Evolutionary conservation across 2,888 invertebrate species (phyloP), one percentile per base, ranked within the genome.

Genomic region (Agrotis clavis): DNA sequence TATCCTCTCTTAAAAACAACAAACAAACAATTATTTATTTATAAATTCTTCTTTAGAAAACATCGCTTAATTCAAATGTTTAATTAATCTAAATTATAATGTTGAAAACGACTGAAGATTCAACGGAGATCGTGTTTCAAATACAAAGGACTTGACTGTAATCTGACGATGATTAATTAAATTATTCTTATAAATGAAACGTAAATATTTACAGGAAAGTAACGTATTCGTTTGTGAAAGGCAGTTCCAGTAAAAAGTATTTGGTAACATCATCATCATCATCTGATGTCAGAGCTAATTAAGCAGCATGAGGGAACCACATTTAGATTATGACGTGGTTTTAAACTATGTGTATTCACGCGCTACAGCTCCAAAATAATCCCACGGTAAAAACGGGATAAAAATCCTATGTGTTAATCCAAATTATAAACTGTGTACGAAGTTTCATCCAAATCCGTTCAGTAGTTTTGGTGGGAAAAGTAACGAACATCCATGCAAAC

Each of bases 51-150:
- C 14, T 14, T 4, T 41, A 21, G n/a, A 54, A 76, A 76, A 75
- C 67, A 81, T 50, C 9, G 16, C 35, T 60, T 54, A 45, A 60
- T 35, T 81, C 30, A 75, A 73, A 81, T 66, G 59, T 71, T 78
- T 63, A 68, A 82, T 77, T 66, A 77, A 77, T 67, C 30, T 48
- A 35, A 56, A 77, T 82, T 77, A 81, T 81, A 76, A 69, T 53
- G 13, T 11, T 54, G 48, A 71, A 71, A 71, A 62, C 60, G 72
- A 35, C 53, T 57, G 64, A 60, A 78, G 79, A 54, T 35, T 50
- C 19, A 50, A 51, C 18, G n/a, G 16, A 65, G 72, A 82, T 78
- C 83, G 61, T 62, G 65, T 82, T 82, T 60, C 19, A 62, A 35
- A 65, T 71, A 79, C 64, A 82, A 41, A 69, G n/a, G 63, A 60